A percentile compares a stretch with the other conserved stretches of the same genome.
Evolutionary conservation across 2,888 invertebrate species (phyloP).

Genomic region (Drosophila algonquin): DNA sequence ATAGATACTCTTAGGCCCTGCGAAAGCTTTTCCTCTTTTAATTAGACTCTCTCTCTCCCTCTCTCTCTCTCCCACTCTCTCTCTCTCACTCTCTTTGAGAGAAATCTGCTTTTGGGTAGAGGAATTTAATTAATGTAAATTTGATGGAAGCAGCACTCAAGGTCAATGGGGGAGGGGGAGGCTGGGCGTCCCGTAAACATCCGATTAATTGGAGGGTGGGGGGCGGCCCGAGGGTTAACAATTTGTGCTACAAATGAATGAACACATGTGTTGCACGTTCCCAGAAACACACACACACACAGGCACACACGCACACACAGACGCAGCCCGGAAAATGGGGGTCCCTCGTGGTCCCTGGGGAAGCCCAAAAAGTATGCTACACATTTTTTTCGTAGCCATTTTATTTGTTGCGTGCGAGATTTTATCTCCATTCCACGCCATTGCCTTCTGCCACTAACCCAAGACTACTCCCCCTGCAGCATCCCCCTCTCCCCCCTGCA

Average conservation of each 20-base stretch:
- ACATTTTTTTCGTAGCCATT: constrained; percentile 20
- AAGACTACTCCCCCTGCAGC: too few relatives aligned
- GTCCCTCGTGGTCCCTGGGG: constrained; percentile 10
- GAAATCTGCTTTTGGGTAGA: constrained; percentile 42
- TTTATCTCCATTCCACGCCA: constrained; percentile 67
- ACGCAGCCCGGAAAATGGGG: not conserved
- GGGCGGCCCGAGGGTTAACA: constrained; percentile 28
- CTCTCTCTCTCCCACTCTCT: not conserved
- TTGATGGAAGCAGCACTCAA: constrained; percentile 51
- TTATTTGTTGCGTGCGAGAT: constrained; percentile 52
- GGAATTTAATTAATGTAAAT: constrained; percentile 69
- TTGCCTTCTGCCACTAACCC: constrained; percentile 33
- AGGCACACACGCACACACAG: too few relatives aligned
- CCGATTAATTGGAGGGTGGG: constrained; percentile 48
- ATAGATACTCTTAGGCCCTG: constrained; percentile 71
- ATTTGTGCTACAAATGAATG: constrained; percentile 64
- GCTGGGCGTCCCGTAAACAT: constrained; percentile 47
- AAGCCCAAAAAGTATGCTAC: constrained; percentile 56
- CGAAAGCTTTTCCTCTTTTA: constrained; percentile 49
- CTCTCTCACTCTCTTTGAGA: constrained; percentile 5
- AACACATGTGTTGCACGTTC: constrained; percentile 66
- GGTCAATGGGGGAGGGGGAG: constrained; percentile 20
- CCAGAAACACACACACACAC: constrained; percentile 1
- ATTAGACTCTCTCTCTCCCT: constrained; percentile 17
- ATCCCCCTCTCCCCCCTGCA: not conserved